Conservation (phyloP, 2,888 invertebrate genomes). For the Emesis furor region DNA sequence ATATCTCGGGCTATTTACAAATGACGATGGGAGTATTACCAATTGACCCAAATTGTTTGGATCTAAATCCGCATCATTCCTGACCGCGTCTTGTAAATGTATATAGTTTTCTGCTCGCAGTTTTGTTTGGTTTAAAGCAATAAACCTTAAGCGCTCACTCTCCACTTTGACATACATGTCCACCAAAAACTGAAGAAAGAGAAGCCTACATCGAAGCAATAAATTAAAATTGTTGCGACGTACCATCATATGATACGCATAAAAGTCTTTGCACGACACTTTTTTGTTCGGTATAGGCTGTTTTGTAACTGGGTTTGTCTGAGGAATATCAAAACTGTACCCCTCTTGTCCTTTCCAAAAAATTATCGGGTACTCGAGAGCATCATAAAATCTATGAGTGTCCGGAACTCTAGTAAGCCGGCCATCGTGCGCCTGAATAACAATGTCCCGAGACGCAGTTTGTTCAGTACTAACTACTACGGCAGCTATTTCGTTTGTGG, state of each 20-base stretch:
- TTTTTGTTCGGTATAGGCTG: conserved; percentile 64
- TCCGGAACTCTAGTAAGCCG: conserved; percentile 53
- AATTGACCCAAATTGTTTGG: conserved; percentile 70
- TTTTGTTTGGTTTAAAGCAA: conserved; percentile 79
- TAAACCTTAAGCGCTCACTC: conserved; percentile 77
- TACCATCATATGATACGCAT: conserved; percentile 50
- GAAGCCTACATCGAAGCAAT: conserved; percentile 31
- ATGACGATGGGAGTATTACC: conserved; percentile 76
- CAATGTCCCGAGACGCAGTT: conserved; percentile 71
- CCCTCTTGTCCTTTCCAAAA: conserved; percentile 78
- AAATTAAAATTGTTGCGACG: conserved; percentile 28
- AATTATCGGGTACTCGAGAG: conserved; percentile 81
- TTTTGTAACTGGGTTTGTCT: conserved; percentile 65
- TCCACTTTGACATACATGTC: conserved; percentile 77
- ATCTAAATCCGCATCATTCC: conserved; percentile 67
- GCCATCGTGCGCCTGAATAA: conserved; percentile 68
- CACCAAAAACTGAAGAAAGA: conserved; percentile 62
- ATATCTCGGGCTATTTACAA: conserved; percentile 76
- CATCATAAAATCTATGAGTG: conserved; percentile 79
- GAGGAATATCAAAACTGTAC: conserved; percentile 75
- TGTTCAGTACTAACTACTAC: conserved; percentile 64
- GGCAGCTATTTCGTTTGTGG: conserved; percentile 76
- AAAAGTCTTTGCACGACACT: conserved; percentile 74
- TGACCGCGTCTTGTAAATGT: conserved; percentile 76
- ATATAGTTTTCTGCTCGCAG: conserved; percentile 71